These are phyloP conservation scores for Accipiter cooperii DNA, from an alignment of 2,113 vertebrate species.

Conservation along the genomic window DNA sequence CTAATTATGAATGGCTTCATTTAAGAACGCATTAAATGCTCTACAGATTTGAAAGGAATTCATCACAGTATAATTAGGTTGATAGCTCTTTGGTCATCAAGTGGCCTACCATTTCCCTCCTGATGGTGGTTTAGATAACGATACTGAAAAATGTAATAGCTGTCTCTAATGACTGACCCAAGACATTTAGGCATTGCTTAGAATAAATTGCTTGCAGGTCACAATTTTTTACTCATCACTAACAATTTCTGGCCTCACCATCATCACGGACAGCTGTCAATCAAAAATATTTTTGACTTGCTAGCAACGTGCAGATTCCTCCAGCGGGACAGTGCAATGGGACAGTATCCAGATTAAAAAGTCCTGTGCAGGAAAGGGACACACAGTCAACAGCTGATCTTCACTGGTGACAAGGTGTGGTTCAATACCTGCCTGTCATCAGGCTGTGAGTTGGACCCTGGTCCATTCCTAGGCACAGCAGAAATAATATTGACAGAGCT, in stretches of 20 bases:
- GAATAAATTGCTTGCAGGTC: not conserved
- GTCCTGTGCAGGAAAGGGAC: not conserved
- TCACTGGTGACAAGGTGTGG: not conserved
- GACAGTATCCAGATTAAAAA: not conserved
- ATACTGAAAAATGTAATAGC: not conserved
- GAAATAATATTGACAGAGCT: not conserved
- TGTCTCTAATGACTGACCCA: not conserved
- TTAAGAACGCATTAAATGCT: constrained; percentile 31
- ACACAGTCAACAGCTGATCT: not conserved
- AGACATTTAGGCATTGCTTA: not conserved
- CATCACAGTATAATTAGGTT: constrained; percentile 31
- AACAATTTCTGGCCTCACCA: not conserved
- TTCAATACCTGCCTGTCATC: not conserved
- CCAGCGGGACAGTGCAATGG: not conserved
- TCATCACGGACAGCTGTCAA: not conserved
- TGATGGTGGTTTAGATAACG: not conserved
- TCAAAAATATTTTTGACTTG: not conserved
- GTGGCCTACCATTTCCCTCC: not conserved
- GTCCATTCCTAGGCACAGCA: not conserved
- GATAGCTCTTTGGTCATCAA: constrained; percentile 30
- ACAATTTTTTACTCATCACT: not conserved
- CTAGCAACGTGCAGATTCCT: not conserved
- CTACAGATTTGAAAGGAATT: constrained; percentile 41
- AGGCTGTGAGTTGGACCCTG: not conserved
- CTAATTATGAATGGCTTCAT: constrained; percentile 40